Conservation (phyloP, 2,888 invertebrate genomes). For the Eugnorisma glareosa region DNA sequence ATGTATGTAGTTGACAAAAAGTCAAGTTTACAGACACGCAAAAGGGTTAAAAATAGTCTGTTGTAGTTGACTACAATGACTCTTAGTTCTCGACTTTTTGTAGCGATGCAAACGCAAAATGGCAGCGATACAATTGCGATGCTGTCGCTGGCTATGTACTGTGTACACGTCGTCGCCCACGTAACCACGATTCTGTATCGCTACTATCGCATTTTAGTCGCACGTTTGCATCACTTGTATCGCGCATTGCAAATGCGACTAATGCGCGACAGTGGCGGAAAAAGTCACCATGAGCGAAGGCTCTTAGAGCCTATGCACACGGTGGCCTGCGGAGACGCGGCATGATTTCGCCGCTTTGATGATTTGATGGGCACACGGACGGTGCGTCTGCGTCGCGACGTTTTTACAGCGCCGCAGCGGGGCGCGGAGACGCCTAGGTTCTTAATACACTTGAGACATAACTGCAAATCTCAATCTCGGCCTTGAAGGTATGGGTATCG, state of each 20-base stretch:
- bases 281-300: no score
- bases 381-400: no score
- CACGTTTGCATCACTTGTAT: neutral
- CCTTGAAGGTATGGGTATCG: no score
- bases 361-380: no score
- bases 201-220: neutral
- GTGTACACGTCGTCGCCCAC: neutral
- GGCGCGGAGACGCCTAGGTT: no score
- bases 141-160: neutral
- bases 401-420: no score
- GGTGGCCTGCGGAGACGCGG: no score
- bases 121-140: neutral
- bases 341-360: no score
- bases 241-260: neutral
- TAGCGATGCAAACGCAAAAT: neutral
- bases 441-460: no score
- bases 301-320: no score
- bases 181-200: neutral
- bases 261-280: neutral
- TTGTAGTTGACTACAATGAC: neutral
- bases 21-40: neutral
- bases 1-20: constrained; percentile 10
- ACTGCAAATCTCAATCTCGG: no score
- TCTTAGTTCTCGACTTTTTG: neutral
- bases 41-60: neutral